phyloP scores from a whole-genome alignment of 2,797 vertebrate genomes.

The Schizopygopsis pylzovi region DNA sequence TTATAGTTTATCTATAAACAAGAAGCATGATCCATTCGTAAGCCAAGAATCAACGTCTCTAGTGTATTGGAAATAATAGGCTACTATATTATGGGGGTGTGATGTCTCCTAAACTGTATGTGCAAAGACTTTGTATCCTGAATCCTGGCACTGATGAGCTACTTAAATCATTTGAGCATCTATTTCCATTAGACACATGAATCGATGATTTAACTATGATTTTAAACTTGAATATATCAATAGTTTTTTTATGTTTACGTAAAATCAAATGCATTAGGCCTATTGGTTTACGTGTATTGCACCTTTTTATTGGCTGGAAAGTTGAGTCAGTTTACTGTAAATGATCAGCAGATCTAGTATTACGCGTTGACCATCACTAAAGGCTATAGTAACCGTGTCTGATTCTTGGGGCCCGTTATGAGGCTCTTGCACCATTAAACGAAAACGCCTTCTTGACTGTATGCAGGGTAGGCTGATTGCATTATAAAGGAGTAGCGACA shows the following conservation, averaged over 20 bases:
- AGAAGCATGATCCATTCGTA: neutral
- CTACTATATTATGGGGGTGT: neutral
- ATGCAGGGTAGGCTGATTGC: slow-evolving; percentile 61
- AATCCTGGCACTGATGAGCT: neutral
- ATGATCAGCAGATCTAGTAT: slow-evolving; percentile 1
- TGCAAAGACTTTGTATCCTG: neutral
- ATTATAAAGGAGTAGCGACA: slow-evolving; percentile 66
- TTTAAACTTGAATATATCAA: neutral
- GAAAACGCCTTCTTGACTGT: slow-evolving; percentile 65
- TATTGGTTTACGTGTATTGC: neutral
- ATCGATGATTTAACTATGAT: neutral
- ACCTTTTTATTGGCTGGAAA: neutral
- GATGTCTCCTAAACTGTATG: neutral
- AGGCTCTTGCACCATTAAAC: slow-evolving; percentile 43
- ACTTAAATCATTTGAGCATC: neutral
- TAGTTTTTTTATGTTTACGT: neutral
- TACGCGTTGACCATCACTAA: slow-evolving; percentile 16
- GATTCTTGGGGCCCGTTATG: slow-evolving; percentile 33
- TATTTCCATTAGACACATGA: neutral
- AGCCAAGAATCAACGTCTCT: neutral
- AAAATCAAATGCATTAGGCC: neutral
- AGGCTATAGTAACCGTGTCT: slow-evolving; percentile 35
- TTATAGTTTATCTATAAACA: neutral
- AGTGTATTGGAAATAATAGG: neutral
- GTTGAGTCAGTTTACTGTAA: neutral